phyloP scores from a whole-genome alignment of 92 coral and sea anemone genomes.

The Parazoanthus atlanticus region DNA sequence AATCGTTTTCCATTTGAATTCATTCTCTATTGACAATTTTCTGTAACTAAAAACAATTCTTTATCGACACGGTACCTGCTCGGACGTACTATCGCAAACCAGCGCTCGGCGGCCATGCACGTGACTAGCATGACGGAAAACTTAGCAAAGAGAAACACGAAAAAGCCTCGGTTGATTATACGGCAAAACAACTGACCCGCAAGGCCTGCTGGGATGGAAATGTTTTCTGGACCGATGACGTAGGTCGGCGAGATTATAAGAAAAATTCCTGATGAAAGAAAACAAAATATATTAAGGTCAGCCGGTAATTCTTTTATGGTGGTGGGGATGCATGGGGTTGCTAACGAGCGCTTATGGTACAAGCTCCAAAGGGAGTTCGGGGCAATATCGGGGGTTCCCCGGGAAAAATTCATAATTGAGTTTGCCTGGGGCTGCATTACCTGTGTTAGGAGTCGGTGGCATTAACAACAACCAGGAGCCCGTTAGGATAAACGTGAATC shows the following conservation, averaged over 20 bases:
- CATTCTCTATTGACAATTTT: neutral
- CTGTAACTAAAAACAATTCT: neutral
- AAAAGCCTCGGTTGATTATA: conserved; percentile 5
- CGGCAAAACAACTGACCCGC: conserved; percentile 48
- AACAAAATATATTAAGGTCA: too few species aligned
- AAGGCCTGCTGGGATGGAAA: conserved; percentile 22
- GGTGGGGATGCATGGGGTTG: too few species aligned
- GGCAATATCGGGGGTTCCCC: too few species aligned
- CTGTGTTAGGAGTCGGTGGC: too few species aligned
- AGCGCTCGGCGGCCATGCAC: conserved; percentile 40
- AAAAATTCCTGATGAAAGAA: conserved; percentile 16
- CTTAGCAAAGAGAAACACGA: conserved; percentile 35
- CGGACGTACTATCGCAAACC: conserved; percentile 43
- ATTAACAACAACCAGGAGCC: too few species aligned
- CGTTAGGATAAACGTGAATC: too few species aligned
- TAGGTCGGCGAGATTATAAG: neutral
- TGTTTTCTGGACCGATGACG: conserved; percentile 22
- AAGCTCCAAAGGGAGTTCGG: too few species aligned
- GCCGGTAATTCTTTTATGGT: too few species aligned
- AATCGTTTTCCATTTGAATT: neutral
- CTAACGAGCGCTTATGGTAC: too few species aligned
- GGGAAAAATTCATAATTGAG: too few species aligned
- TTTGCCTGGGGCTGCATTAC: too few species aligned
- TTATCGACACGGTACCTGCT: conserved; percentile 12
- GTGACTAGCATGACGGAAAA: conserved; percentile 42